A percentile compares a stretch with the other conserved stretches of the same genome.
phyloP scores from a whole-genome alignment of 2,888 invertebrate species.

The Aethes cnicana region DNA sequence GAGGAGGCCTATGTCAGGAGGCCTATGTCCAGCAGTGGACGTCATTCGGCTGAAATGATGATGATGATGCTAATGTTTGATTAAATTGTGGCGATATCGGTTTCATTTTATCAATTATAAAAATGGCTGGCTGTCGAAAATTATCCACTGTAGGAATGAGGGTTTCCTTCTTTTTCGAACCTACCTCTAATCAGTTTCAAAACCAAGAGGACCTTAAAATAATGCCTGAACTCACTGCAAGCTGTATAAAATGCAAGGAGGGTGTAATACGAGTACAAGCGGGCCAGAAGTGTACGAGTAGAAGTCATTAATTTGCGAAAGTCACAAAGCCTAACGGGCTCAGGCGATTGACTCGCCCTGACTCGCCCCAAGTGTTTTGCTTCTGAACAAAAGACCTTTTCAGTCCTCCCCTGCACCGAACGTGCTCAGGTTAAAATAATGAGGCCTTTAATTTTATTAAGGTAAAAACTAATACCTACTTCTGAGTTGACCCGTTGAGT shows the following conservation, averaged over 20 bases:
- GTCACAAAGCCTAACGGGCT: conserved; percentile 62
- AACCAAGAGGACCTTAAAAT: not conserved
- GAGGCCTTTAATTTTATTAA: conserved; percentile 69
- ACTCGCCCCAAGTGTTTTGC: conserved; percentile 75
- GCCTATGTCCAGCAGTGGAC: no score
- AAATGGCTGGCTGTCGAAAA: no score
- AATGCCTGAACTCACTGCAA: conserved; percentile 5
- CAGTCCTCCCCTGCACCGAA: conserved; percentile 51
- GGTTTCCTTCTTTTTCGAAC: no score
- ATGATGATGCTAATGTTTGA: no score
- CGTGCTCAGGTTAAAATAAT: conserved; percentile 73
- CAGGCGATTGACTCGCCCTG: conserved; percentile 74
- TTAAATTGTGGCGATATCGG: no score
- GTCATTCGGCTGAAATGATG: no score
- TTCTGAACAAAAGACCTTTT: conserved; percentile 73
- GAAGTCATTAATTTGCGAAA: conserved; percentile 72
- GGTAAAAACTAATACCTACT: conserved; percentile 46
- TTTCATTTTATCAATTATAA: no score
- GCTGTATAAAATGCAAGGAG: conserved; percentile 42
- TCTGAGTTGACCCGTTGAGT: conserved; percentile 41
- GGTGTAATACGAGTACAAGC: conserved; percentile 55
- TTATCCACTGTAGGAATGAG: no score
- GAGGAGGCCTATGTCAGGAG: no score
- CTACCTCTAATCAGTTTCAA: not conserved
- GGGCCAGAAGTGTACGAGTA: conserved; percentile 45